Conservation (phyloP, 2,797 vertebrate genomes). For the Amblyopsis hoosieri region DNA sequence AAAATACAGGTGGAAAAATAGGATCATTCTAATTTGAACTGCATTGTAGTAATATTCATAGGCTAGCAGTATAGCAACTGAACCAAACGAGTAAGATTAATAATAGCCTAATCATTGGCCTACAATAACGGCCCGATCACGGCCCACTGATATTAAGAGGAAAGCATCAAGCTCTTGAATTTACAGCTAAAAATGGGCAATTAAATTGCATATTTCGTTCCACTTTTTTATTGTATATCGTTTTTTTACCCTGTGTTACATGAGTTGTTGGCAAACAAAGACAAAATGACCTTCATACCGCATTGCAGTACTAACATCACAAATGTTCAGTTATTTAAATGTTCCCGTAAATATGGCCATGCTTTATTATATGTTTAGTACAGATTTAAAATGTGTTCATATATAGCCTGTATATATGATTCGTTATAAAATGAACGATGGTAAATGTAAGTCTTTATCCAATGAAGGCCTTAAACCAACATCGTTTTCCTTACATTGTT, state of each 20-base stretch:
- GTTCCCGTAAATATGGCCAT: slow-evolving; percentile 3
- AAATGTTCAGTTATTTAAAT: slow-evolving; percentile 32
- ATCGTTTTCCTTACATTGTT: slow-evolving; percentile 14
- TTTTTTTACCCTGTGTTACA: slow-evolving; percentile 8
- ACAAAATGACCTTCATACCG: slow-evolving; percentile 70
- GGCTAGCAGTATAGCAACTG: too few relatives aligned
- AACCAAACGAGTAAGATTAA: too few relatives aligned
- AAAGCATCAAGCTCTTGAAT: neutral
- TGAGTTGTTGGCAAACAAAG: slow-evolving; percentile 24
- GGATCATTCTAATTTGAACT: too few relatives aligned
- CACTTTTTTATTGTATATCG: neutral
- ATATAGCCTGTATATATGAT: slow-evolving; percentile 1
- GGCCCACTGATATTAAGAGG: neutral
- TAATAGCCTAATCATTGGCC: neutral
- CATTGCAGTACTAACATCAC: slow-evolving; percentile 73
- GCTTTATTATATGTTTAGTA: neutral
- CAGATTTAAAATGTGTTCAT: neutral
- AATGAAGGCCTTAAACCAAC: slow-evolving; percentile 16
- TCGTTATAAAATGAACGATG: neutral
- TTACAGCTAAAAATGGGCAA: slow-evolving; percentile 17
- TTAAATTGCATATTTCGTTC: neutral
- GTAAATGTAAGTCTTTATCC: slow-evolving; percentile 43
- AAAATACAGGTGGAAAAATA: too few relatives aligned
- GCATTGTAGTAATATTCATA: too few relatives aligned
- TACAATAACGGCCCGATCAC: too few relatives aligned